A percentile compares a stretch with the other conserved stretches of the same genome.
phyloP scores from a whole-genome alignment of 2,797 vertebrate species.

The Fistularia commersonii region DNA sequence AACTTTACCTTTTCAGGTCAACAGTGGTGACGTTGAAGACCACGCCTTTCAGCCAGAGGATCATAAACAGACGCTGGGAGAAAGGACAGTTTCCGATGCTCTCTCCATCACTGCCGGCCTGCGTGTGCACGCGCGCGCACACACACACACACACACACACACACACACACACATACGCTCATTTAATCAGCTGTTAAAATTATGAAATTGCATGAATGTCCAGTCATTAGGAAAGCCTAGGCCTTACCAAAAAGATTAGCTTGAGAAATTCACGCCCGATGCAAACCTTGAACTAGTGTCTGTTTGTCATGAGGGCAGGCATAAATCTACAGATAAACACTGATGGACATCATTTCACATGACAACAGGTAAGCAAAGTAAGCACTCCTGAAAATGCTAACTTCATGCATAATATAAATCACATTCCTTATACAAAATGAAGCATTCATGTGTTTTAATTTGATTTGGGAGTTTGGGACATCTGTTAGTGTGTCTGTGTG shows the following conservation, averaged over 20 bases:
- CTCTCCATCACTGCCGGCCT: conserved; percentile 96
- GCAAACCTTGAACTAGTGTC: too few relatives aligned
- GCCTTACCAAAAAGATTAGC: too few relatives aligned
- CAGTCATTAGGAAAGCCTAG: too few relatives aligned
- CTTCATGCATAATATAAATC: too few relatives aligned
- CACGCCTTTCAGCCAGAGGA: conserved; percentile 95
- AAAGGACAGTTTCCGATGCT: conserved; percentile 96
- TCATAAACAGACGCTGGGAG: conserved; percentile 96
- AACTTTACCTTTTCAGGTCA: conserved; percentile 94
- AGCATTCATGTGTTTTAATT: conserved; percentile 3
- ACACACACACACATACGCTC: conserved; percentile 1
- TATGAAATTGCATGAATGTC: too few relatives aligned
- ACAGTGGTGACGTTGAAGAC: conserved; percentile 97
- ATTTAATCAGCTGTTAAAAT: background rate
- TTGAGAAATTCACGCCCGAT: too few relatives aligned
- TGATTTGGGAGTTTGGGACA: background rate
- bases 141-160: background rate
- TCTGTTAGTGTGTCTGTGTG: background rate
- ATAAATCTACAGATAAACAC: background rate
- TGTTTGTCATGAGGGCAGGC: too few relatives aligned
- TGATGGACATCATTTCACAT: background rate
- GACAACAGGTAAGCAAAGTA: too few relatives aligned
- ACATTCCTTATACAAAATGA: background rate
- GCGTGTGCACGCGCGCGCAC: conserved; percentile 17
- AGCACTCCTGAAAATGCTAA: too few relatives aligned